Evolutionary conservation across 2,113 vertebrate genomes (phyloP).

Genomic region (Amblyornis subalaris): DNA sequence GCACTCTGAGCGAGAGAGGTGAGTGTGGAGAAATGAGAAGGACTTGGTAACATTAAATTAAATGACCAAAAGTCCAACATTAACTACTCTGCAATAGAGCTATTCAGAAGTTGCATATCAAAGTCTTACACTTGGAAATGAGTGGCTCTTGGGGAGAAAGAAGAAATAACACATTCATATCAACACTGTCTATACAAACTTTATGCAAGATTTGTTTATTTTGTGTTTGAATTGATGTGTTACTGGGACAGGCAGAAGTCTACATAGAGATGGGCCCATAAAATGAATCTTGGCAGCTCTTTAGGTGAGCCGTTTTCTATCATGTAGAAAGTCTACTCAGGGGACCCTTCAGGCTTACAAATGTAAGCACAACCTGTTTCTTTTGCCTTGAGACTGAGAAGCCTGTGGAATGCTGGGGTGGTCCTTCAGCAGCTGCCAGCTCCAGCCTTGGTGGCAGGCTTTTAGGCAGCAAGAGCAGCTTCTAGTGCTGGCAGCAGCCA

Average conservation of each 20-base stretch:
- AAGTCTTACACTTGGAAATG: neutral
- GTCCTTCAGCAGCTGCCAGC: neutral
- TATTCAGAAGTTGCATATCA: neutral
- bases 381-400: neutral
- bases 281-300: neutral
- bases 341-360: neutral
- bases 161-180: neutral
- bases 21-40: neutral
- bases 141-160: neutral
- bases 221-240: neutral
- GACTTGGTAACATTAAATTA: neutral
- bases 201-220: neutral
- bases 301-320: neutral
- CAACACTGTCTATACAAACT: neutral
- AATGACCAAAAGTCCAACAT: neutral
- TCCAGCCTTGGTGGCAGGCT: neutral
- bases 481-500: neutral
- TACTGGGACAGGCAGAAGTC: neutral
- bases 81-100: neutral
- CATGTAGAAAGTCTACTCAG: neutral
- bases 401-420: neutral
- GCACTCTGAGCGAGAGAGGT: neutral
- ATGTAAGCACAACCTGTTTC: fast-evolving
- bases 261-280: neutral
- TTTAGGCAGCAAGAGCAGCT: neutral